These are phyloP conservation scores for Heptranchias perlo DNA, from an alignment of 2,113 vertebrate species.

Conservation along the genomic window DNA sequence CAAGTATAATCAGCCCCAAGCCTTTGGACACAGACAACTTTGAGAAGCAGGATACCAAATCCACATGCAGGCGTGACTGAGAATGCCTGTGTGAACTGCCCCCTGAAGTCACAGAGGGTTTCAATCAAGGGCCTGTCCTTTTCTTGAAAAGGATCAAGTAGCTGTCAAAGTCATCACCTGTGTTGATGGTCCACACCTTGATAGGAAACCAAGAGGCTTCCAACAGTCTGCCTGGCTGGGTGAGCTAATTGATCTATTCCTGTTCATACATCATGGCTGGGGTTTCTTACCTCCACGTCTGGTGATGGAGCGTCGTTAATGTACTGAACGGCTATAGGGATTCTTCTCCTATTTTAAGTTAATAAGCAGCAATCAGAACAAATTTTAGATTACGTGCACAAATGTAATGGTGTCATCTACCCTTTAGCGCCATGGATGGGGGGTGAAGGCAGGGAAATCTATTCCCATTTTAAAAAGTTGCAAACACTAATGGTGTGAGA, in stretches of 20 bases:
- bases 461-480: not conserved
- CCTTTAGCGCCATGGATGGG: not conserved
- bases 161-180: not conserved
- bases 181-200: not conserved
- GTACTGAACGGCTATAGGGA: not conserved
- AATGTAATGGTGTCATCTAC: not conserved
- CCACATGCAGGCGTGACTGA: not conserved
- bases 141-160: not conserved
- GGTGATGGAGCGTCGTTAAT: not conserved
- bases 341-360: not conserved
- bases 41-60: not conserved
- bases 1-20: not conserved
- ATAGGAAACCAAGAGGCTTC: not conserved
- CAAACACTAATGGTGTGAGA: not conserved
- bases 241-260: not conserved
- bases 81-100: too few species aligned
- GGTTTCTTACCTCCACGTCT: not conserved
- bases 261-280: not conserved
- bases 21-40: not conserved
- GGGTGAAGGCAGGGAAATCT: not conserved
- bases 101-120: not conserved
- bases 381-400: not conserved
- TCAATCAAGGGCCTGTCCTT: not conserved
- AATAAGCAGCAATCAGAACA: not conserved
- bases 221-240: not conserved